Base-by-base conservation (phyloP, 2,888 invertebrate species). In the Aromia moschata region DNA sequence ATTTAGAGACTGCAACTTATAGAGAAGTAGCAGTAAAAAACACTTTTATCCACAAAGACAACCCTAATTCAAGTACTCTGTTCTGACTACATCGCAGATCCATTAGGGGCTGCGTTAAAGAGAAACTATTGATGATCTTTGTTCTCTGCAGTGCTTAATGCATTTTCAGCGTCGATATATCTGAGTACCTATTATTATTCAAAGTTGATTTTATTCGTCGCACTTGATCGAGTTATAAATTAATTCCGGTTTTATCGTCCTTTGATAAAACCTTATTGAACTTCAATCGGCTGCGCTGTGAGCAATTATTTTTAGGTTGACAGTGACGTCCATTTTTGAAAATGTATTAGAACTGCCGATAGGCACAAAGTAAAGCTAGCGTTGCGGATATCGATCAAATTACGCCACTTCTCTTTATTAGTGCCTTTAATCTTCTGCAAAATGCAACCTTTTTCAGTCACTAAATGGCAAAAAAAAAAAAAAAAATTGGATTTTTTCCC, bases 181-280 rank as follows among this genome's bases (percentile, higher is more conserved):
- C 30, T 3, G 25, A 3, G n/a, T 10, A 33, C 3, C 4, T 25
- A 25, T 25, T 5, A 25, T 25, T 9, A 33, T 7, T 33, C 3
- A 33, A 43, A 41, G 7, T 14, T 25, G 41, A 41, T 53, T 53
- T 55, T 55, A 45, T 41, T 31, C 44, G 11, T 41, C 36, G 14
- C 40, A 41, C 49, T 43, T 43, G 41, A 56, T 49, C 20, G 47
- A 17, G 36, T 41, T 40, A 30, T 30, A 25, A 46, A 47, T 56
- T 38, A 56, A 47, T 47, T 14, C 40, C 18, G 11, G 44, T 25
- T 37, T 54, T 45, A 37, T 18, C 33, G 12, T 18, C 36, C 37
- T 54, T 43, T 33, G 25, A 54, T 45, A 12, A 18, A 45, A 36
- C 25, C 45, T 37, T 14, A 33, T 33, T 11, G 33, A 33, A 33